Evolutionary conservation across 2,888 invertebrate genomes (phyloP).

Genomic region (Archips crataeganus): DNA sequence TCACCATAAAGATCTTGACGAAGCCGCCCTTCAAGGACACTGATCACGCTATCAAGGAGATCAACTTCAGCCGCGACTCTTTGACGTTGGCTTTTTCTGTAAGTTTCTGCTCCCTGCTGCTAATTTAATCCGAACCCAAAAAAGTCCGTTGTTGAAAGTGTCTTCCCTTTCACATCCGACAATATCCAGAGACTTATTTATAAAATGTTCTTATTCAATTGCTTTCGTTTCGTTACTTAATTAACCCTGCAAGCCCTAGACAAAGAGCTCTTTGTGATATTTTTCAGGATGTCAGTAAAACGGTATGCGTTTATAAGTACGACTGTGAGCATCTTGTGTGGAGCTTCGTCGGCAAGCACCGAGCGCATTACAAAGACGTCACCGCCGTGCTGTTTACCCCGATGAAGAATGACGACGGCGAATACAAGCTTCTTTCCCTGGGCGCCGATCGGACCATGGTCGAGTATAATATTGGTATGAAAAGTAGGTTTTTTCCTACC

Average conservation of each 20-base stretch:
- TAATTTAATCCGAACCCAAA: no score
- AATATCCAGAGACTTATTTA: no score
- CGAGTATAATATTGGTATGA: slow-evolving; percentile 81
- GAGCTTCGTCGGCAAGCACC: slow-evolving; percentile 86
- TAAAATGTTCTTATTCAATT: no score
- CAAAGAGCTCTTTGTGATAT: background rate
- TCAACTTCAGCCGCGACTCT: slow-evolving; percentile 83
- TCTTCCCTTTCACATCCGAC: no score
- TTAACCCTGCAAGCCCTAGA: no score
- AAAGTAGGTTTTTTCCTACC: background rate
- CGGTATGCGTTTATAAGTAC: slow-evolving; percentile 82
- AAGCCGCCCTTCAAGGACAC: slow-evolving; percentile 79
- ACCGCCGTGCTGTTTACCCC: slow-evolving; percentile 84
- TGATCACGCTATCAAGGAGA: slow-evolving; percentile 72
- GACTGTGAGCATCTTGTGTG: slow-evolving; percentile 69
- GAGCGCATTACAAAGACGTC: slow-evolving; percentile 87
- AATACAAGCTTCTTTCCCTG: slow-evolving; percentile 84
- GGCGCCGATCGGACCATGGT: slow-evolving; percentile 86
- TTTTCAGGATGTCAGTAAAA: slow-evolving; percentile 81
- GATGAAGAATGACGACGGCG: slow-evolving; percentile 58
- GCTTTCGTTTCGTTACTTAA: no score
- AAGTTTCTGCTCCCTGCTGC: background rate
- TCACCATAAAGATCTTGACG: slow-evolving; percentile 78
- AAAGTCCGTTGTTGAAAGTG: no score
- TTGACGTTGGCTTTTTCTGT: slow-evolving; percentile 86